Conservation (phyloP, 1,140 invertebrate species). For the Trichonephila clavipes region DNA sequence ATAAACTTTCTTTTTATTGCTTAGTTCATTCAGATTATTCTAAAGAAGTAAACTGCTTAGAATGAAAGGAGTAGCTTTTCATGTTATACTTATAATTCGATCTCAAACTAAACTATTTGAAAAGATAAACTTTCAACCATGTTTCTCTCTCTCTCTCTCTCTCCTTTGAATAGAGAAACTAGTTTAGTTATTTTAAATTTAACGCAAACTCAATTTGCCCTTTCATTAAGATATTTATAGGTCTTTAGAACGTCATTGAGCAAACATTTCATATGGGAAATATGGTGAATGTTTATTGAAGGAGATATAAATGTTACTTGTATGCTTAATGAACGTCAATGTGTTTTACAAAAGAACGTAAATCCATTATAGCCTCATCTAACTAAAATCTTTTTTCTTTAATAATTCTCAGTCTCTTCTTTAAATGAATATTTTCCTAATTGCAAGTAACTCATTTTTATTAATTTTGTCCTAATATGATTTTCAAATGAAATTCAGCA, state of each 20-base stretch:
- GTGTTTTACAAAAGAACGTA: background rate
- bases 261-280: background rate
- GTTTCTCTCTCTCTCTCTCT: no score
- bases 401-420: background rate
- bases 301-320: background rate
- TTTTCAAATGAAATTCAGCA: background rate
- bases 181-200: no score
- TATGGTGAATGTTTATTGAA: background rate
- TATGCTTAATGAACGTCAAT: background rate
- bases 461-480: constrained; percentile 22
- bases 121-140: no score
- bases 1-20: no score
- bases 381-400: background rate
- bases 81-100: no score
- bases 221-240: background rate
- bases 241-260: background rate
- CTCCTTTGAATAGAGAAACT: no score
- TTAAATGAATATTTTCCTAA: background rate
- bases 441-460: background rate
- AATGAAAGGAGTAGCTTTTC: no score
- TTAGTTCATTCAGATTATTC: no score
- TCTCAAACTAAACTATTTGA: no score
- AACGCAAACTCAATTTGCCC: background rate
- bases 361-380: background rate
- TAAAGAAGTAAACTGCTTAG: no score